Evolutionary conservation across 2,797 vertebrate genomes (phyloP).

Genomic region (Falco columbarius): DNA sequence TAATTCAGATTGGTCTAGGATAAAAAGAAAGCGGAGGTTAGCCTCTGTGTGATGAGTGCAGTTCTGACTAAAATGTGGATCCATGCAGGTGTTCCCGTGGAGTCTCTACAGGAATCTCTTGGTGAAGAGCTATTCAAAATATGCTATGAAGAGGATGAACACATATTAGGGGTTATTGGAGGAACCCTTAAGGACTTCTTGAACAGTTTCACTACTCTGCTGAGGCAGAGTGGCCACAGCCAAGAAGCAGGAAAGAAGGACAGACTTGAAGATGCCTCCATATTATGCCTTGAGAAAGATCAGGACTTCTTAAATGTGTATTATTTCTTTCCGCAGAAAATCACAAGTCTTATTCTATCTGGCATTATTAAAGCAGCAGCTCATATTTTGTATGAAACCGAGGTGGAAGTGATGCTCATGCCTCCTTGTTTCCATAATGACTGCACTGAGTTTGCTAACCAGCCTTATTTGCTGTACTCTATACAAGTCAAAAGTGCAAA

Average conservation of each 20-base stretch:
- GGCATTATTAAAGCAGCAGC: slow-evolving; percentile 95
- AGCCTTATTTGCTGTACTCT: slow-evolving; percentile 91
- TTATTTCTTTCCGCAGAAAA: slow-evolving; percentile 91
- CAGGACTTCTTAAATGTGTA: slow-evolving; percentile 91
- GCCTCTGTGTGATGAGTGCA: neutral
- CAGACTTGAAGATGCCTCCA: slow-evolving; percentile 86
- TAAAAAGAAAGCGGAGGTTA: neutral
- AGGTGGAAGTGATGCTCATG: slow-evolving; percentile 83
- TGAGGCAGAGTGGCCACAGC: slow-evolving; percentile 89
- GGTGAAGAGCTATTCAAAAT: slow-evolving; percentile 94
- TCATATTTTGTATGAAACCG: slow-evolving; percentile 86
- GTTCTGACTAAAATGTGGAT: slow-evolving; percentile 38
- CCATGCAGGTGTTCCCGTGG: slow-evolving; percentile 82
- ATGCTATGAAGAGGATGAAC: slow-evolving; percentile 94
- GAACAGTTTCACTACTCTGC: slow-evolving; percentile 95
- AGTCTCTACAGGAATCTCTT: slow-evolving; percentile 83
- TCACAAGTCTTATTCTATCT: slow-evolving; percentile 90
- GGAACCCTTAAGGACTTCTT: slow-evolving; percentile 96
- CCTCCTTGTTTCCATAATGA: slow-evolving; percentile 82
- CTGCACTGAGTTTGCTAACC: slow-evolving; percentile 87
- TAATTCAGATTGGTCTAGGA: neutral
- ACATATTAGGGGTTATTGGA: slow-evolving; percentile 92
- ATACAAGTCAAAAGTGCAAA: slow-evolving; percentile 87
- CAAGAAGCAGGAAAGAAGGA: slow-evolving; percentile 75
- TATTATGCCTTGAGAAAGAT: slow-evolving; percentile 96